Conservation (phyloP, 2,888 invertebrate species). For the Apamea anceps region DNA sequence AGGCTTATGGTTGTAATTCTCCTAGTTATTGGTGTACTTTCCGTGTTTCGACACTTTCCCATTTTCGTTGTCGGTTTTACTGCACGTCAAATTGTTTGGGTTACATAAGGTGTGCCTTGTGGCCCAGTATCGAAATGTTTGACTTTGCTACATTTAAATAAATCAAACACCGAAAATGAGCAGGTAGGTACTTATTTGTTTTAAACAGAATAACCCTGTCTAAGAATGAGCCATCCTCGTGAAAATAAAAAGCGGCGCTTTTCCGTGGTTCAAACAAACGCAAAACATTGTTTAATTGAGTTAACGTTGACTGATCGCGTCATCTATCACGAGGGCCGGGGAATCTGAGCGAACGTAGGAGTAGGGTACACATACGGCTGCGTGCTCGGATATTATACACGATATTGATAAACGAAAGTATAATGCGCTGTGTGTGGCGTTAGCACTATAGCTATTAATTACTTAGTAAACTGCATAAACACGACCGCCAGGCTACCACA, state of each 20-base stretch:
- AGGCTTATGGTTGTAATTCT: slow-evolving; percentile 24
- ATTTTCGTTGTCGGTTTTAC: slow-evolving; percentile 11
- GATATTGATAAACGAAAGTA: not conserved
- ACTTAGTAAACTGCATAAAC: not conserved
- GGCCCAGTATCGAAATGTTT: not conserved
- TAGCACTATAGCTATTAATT: not conserved
- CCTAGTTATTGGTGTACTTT: slow-evolving; percentile 26
- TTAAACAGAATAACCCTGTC: not conserved
- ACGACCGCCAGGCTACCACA: not conserved
- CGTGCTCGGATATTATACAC: not conserved
- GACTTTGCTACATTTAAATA: not conserved
- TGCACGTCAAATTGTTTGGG: not conserved
- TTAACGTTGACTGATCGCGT: slow-evolving; percentile 85
- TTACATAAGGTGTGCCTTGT: not conserved
- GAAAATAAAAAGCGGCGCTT: slow-evolving; percentile 11
- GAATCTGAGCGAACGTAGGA: slow-evolving; percentile 13
- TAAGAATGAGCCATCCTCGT: not conserved
- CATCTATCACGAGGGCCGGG: slow-evolving; percentile 47
- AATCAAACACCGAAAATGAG: not conserved
- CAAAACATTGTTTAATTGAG: slow-evolving; percentile 60
- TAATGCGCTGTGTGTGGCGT: not conserved
- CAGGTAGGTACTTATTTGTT: not conserved
- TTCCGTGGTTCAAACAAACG: slow-evolving; percentile 26
- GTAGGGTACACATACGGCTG: not conserved
- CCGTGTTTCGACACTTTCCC: slow-evolving; percentile 11